Evolutionary conservation across 2,113 vertebrate species (phyloP).

Genomic region (Sphyrna mokarran): DNA sequence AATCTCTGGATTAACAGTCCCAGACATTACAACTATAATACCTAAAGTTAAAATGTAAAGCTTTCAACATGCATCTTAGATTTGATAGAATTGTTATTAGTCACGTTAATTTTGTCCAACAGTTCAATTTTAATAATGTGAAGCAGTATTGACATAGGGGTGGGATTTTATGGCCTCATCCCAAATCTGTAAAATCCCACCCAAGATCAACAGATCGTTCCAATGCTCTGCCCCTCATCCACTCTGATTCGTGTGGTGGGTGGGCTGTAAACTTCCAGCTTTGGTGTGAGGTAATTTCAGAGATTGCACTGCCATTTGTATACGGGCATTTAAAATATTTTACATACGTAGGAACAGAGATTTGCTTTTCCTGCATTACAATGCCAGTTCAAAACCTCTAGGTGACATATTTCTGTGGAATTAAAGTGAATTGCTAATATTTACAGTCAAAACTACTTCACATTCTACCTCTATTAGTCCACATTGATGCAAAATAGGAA

Average conservation of each 20-base stretch:
- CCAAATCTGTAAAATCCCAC: no score
- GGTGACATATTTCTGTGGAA: neutral
- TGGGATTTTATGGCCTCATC: no score
- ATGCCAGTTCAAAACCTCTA: neutral
- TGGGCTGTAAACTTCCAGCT: no score
- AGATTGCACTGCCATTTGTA: neutral
- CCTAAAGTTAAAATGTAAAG: neutral
- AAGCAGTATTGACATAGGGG: neutral
- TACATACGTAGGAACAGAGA: neutral
- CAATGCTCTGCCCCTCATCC: no score
- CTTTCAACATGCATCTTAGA: neutral
- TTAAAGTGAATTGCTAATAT: neutral
- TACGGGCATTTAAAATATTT: neutral
- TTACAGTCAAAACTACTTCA: neutral
- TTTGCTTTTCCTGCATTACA: neutral
- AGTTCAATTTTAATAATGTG: neutral
- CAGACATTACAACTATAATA: neutral
- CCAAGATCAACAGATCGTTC: no score
- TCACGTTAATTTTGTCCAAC: neutral
- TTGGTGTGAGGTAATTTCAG: neutral
- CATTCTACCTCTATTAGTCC: neutral
- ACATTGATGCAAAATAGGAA: neutral
- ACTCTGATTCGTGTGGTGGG: no score
- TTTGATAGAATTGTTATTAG: neutral
- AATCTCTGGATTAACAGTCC: neutral